Percentiles rank a stretch among this genome's conserved stretches.
Evolutionary conservation across 2,797 vertebrate genomes (phyloP).

Genomic region (Rhabdophis nuchalis): DNA sequence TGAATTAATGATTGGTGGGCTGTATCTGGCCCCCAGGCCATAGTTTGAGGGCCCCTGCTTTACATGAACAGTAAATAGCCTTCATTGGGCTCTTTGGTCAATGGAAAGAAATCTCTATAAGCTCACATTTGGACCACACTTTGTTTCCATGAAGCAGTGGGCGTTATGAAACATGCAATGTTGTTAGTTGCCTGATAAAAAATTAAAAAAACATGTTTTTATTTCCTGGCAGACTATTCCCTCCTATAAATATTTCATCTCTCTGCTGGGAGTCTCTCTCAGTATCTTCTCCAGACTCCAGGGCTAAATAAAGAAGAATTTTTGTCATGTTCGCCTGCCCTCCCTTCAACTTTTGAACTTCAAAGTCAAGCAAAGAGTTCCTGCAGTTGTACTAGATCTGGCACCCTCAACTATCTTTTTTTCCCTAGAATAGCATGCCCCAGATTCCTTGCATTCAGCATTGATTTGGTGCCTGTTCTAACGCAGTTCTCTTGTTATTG

Average conservation of each 20-base stretch:
- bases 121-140: neutral
- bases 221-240: neutral
- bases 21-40: no score
- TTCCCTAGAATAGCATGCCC: neutral
- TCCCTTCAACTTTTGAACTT: neutral
- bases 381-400: neutral
- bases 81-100: neutral
- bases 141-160: neutral
- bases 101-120: neutral
- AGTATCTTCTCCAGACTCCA: neutral
- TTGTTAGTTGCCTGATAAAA: neutral
- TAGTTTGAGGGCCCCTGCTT: no score
- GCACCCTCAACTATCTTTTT: neutral
- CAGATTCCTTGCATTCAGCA: neutral
- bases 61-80: no score
- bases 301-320: neutral
- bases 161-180: neutral
- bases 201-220: neutral
- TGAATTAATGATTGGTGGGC: no score
- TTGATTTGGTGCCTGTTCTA: neutral
- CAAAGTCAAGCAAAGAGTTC: neutral
- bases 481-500: neutral
- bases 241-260: constrained; percentile 14
- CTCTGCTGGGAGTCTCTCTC: neutral
- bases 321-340: neutral